Evolutionary conservation across 2,888 invertebrate species (phyloP), one percentile per base, ranked within the genome.

Genomic region (Limenitis camilla): DNA sequence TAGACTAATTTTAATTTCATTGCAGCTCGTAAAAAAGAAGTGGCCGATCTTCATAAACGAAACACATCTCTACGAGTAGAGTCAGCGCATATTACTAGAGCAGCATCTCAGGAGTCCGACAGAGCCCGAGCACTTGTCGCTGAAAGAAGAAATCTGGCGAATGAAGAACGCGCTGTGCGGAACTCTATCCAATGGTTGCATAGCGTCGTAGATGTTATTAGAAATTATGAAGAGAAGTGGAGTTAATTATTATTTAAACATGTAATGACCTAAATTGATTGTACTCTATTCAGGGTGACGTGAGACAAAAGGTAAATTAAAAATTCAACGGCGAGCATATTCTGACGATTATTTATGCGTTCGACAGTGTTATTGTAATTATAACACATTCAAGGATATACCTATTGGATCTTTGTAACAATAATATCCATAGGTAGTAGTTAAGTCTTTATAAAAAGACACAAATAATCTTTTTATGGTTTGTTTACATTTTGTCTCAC

Each of bases 11-110:
- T 31, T 45, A 8, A 9, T 19, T 2, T 19, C 19, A 36, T 84
- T 83, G 8, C 79, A 90, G 91, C 76, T 40, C 81, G 89, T 36
- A 82, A 79, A 59, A 74, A 69, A 53, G 89, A 90, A 65, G 76
- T 85, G 52, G 63, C 66, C 1, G 78, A 82, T 0, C 69, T 90
- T 6, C 81, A 81, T 49, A 79, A 80, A 0, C 81, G 85, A 53
- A 88, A 86, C 71, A 83, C 83, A 0, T 55, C 68, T 0, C 74
- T 89, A 36, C 78, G 86, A n/a, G 87, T 89, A 27, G 87, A 87
- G 49, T 76, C 86, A 30, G 81, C 84, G 27, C 79, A 82, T 63
- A 79, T 85, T 48, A 89, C 89, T 9, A 77, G 81, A 11, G 72
- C 81, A 27, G 83, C 89, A 9, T 82, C 81, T 0, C 65, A 77